These are phyloP conservation scores for Allolobophora icterica DNA, from an alignment of 2,888 invertebrate genomes.

Conservation along the genomic window DNA sequence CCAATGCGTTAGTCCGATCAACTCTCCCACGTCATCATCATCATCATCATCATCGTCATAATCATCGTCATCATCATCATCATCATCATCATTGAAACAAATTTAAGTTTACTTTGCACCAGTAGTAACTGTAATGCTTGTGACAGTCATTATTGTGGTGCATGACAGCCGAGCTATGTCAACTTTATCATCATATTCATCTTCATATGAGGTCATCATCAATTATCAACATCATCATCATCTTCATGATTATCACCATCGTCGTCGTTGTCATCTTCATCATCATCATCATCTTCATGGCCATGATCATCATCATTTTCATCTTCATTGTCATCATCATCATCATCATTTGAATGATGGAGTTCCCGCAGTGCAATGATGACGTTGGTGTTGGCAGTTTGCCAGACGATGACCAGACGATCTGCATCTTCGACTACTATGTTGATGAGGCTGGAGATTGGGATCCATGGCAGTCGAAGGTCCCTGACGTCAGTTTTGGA, in stretches of 20 bases:
- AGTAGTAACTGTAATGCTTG: too few species aligned
- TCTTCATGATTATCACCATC: neutral
- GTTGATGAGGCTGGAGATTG: constrained; percentile 66
- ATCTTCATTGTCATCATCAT: neutral
- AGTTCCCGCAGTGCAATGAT: neutral
- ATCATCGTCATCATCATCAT: neutral
- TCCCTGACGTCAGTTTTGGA: constrained; percentile 60
- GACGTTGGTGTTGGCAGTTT: constrained; percentile 52
- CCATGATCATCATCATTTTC: neutral
- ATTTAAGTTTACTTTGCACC: too few species aligned
- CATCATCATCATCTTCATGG: neutral
- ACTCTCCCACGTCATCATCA: neutral
- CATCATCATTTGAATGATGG: too few species aligned
- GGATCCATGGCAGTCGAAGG: constrained; percentile 65
- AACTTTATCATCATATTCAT: neutral
- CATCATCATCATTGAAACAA: neutral
- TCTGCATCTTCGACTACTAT: constrained; percentile 66
- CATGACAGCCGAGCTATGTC: too few species aligned
- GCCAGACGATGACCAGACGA: constrained; percentile 65
- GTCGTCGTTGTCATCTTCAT: too few species aligned
- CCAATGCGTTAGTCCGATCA: constrained; percentile 59
- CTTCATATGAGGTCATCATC: too few species aligned
- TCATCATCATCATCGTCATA: neutral
- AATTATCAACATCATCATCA: too few species aligned
- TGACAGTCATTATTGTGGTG: too few species aligned